Percentiles rank a stretch among this genome's conserved stretches.
These are phyloP conservation scores for Peribatodes rhomboidaria DNA, from an alignment of 2,888 invertebrate genomes.

Conservation along the genomic window DNA sequence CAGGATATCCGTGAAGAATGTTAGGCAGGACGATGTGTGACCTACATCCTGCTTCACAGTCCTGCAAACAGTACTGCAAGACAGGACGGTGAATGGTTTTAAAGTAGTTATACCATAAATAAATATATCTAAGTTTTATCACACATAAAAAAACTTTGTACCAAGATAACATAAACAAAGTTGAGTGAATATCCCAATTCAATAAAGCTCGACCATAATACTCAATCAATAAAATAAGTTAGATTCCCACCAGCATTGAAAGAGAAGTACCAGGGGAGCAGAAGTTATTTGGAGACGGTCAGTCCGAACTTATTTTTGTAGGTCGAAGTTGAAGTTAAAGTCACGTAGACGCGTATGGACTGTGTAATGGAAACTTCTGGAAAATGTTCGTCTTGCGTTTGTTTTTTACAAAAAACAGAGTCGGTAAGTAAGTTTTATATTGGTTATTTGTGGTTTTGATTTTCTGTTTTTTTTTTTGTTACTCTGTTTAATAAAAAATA, in stretches of 20 bases:
- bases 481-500: too few relatives aligned
- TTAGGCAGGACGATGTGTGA: too few relatives aligned
- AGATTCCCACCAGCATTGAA: slow-evolving; percentile 41
- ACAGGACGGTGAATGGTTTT: too few relatives aligned
- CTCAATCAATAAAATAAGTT: slow-evolving; percentile 50
- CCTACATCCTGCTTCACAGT: too few relatives aligned
- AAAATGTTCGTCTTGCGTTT: slow-evolving; percentile 1
- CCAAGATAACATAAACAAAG: slow-evolving; percentile 13
- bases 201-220: slow-evolving; percentile 32
- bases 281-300: slow-evolving; percentile 29
- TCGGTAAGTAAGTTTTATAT: too few relatives aligned
- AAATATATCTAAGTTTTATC: too few relatives aligned
- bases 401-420: neutral
- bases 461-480: too few relatives aligned
- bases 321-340: slow-evolving; percentile 11
- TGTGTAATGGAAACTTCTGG: slow-evolving; percentile 12
- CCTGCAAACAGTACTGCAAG: too few relatives aligned
- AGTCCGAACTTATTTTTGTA: slow-evolving; percentile 17
- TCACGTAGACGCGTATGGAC: slow-evolving; percentile 14
- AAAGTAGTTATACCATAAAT: too few relatives aligned
- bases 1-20: too few relatives aligned
- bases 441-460: too few relatives aligned
- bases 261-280: slow-evolving; percentile 41
- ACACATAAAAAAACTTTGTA: neutral
- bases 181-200: slow-evolving; percentile 18